phyloP scores from a whole-genome alignment of 2,797 vertebrate species.

The Anguilla anguilla region DNA sequence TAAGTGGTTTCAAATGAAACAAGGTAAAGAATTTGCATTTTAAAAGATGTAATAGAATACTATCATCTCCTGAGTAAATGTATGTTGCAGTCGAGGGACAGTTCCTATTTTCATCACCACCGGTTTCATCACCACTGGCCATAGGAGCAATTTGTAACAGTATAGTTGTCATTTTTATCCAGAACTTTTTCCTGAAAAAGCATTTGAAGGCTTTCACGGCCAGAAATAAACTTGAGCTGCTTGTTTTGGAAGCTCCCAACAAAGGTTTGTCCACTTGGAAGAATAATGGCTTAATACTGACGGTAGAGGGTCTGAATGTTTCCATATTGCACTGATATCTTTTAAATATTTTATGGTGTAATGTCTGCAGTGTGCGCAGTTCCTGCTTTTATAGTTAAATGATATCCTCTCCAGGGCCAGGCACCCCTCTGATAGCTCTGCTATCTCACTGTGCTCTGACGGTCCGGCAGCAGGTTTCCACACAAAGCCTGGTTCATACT shows the following conservation, averaged over 20 bases:
- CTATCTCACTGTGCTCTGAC: background rate
- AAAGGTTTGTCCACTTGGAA: constrained; percentile 59
- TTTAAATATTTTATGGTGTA: constrained; percentile 43
- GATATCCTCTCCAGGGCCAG: constrained; percentile 20
- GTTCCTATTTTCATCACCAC: constrained; percentile 7
- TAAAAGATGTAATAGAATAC: background rate
- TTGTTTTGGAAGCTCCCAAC: constrained; percentile 61
- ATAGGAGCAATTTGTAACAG: constrained; percentile 24
- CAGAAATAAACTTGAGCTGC: constrained; percentile 60
- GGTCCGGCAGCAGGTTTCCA: background rate
- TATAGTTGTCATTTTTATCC: constrained; percentile 27
- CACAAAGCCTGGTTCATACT: background rate
- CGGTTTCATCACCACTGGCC: background rate
- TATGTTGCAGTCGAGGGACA: background rate
- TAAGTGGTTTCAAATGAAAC: background rate
- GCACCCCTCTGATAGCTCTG: background rate
- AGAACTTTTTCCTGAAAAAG: constrained; percentile 27
- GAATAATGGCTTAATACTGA: constrained; percentile 63
- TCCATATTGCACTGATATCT: constrained; percentile 33
- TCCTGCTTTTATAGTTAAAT: constrained; percentile 36
- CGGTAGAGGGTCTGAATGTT: constrained; percentile 32
- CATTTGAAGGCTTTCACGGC: constrained; percentile 45
- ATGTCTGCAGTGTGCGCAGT: constrained; percentile 40
- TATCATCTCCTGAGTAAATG: background rate
- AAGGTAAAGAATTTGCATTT: background rate